Base-by-base conservation (phyloP, 2,113 vertebrate species). In the Rhynchomys soricoides region DNA sequence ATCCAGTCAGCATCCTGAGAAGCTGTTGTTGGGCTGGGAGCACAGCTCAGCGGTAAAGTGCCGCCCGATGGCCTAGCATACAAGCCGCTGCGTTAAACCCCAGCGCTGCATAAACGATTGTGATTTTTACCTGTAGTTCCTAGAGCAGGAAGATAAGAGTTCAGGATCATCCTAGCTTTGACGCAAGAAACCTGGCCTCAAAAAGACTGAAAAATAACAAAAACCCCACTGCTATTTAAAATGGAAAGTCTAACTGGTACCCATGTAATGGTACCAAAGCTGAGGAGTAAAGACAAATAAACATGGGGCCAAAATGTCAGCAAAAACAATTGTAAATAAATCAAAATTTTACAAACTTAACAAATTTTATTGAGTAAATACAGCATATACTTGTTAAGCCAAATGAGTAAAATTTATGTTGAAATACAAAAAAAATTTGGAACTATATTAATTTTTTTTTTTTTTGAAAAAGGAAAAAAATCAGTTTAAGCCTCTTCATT, bases 351-450 rank as follows among this genome's bases (percentile, higher is more conserved):
- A 93, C 15, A 92, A 86, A 82, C 43, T 13, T 70, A 96, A 70
- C 50, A 29, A 79, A 21, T 75, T 96, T 95, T 93, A 82, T 40
- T 79, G 90, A 86, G 43, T 93, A 37, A 96, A 66, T 86, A 95
- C 34, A 91, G 90, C 62, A 88, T 3, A 40, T 16, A 81, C 50
- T 83, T 85, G 13, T 89, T 83, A 85, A 40, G 16, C 68, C 81
- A 90, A 90, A 43, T 52, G 22, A 83, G 40, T 93, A 52, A 96
- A 87, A 66, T 95, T 86, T 71, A 37, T 89, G 12, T 68, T 95
- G 88, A 75, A 31, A 86, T 45, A 86, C 40, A 62, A 83, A 64
- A 62, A 62, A 17, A 19, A 22, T 40, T 83, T 77, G 75, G 74
- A 87, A 89, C 95, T 34, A 52, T 64, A 50, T 48, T 45, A 75